Conservation (phyloP, 2,888 invertebrate genomes). For the Parnassius smintheus region DNA sequence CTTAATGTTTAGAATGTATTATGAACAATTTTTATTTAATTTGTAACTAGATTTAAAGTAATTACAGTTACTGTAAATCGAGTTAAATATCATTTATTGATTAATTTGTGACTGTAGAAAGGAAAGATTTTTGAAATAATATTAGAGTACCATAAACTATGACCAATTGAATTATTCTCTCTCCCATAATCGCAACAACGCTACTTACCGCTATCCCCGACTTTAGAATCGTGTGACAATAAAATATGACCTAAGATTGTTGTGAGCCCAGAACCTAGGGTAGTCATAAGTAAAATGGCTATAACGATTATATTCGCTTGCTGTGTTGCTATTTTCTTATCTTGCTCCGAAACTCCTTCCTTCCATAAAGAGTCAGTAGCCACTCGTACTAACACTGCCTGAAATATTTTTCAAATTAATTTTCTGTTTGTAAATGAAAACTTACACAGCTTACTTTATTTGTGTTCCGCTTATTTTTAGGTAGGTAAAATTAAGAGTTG, state of each 20-base stretch:
- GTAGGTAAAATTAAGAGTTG: constrained; percentile 2
- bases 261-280: constrained; percentile 65
- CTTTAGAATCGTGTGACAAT: constrained; percentile 60
- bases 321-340: constrained; percentile 58
- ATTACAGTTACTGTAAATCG: no score
- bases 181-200: neutral
- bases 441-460: constrained; percentile 5
- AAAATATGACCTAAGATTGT: constrained; percentile 67
- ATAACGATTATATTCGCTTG: constrained; percentile 75
- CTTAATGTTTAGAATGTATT: no score
- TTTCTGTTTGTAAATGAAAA: constrained; percentile 20
- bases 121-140: no score
- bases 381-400: constrained; percentile 72
- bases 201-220: constrained; percentile 65
- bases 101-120: no score
- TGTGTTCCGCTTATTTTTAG: constrained; percentile 11
- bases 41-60: no score
- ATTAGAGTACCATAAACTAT: no score
- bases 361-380: constrained; percentile 68
- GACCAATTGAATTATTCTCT: no score
- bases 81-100: no score
- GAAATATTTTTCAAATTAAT: constrained; percentile 41
- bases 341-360: constrained; percentile 52
- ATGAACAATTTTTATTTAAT: no score
- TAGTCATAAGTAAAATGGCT: constrained; percentile 66